Conservation (phyloP, 2,888 invertebrate species). For the Caenorhabditis sp. region DNA sequence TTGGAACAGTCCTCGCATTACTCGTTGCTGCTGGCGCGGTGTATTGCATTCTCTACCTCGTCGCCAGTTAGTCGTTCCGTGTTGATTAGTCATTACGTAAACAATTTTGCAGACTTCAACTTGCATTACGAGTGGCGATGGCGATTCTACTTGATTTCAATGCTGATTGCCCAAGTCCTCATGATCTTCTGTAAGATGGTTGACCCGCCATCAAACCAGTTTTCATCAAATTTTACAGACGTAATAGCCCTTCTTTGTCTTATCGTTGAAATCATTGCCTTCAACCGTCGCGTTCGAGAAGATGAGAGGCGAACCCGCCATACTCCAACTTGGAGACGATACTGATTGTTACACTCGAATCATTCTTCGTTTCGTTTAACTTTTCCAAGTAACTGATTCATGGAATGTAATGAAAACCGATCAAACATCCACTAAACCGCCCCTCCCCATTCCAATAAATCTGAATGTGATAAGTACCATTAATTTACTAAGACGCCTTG, state of each 20-base stretch:
- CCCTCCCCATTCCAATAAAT: background rate
- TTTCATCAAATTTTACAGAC: constrained; percentile 32
- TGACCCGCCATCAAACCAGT: constrained; percentile 6
- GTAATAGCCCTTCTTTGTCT: constrained; percentile 36
- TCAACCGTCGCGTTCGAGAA: constrained; percentile 38
- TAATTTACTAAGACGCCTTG: no score
- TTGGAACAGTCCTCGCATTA: constrained; percentile 7
- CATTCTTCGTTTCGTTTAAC: background rate
- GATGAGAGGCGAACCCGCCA: constrained; percentile 21
- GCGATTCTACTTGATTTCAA: constrained; percentile 42
- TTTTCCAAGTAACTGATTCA: background rate
- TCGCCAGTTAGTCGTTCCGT: constrained; percentile 18
- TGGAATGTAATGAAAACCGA: background rate
- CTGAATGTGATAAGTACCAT: background rate
- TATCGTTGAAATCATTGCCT: constrained; percentile 44
- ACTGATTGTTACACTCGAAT: constrained; percentile 25
- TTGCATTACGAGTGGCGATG: constrained; percentile 10
- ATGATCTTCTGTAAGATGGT: constrained; percentile 47
- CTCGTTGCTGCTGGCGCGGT: constrained; percentile 12
- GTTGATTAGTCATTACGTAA: background rate
- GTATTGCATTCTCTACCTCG: constrained; percentile 12
- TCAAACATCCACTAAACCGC: background rate
- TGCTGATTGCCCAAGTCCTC: constrained; percentile 45
- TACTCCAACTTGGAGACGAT: constrained; percentile 23
- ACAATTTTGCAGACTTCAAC: constrained; percentile 21